These are phyloP conservation scores for Anorthoa munda DNA, from an alignment of 2,888 invertebrate genomes.

Conservation along the genomic window DNA sequence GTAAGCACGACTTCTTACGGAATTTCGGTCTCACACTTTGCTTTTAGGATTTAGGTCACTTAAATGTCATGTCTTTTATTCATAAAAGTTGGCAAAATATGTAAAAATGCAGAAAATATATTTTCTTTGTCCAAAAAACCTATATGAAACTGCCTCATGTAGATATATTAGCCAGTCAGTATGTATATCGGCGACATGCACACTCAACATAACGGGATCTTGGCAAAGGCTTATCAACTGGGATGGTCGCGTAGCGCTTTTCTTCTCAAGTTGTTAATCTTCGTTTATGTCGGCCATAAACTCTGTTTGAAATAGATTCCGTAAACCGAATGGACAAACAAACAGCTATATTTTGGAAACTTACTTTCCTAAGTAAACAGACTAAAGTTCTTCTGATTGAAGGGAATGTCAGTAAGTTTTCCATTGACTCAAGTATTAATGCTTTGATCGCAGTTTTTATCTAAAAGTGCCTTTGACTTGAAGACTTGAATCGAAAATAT, in stretches of 20 bases:
- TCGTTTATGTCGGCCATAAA: constrained; percentile 61
- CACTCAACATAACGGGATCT: constrained; percentile 57
- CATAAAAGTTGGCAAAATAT: background rate
- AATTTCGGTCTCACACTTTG: background rate
- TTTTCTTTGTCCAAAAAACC: background rate
- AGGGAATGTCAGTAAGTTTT: constrained; percentile 26
- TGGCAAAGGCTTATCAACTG: constrained; percentile 62
- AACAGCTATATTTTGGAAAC: constrained; percentile 43
- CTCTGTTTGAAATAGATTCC: constrained; percentile 55
- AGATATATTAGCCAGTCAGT: constrained; percentile 36
- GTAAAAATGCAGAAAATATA: constrained; percentile 5
- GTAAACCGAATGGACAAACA: constrained; percentile 57
- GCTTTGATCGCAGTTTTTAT: constrained; percentile 27
- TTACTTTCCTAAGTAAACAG: constrained; percentile 32
- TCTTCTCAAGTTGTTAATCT: constrained; percentile 63
- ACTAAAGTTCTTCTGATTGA: constrained; percentile 36
- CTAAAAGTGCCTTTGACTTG: constrained; percentile 4
- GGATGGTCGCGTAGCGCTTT: constrained; percentile 55
- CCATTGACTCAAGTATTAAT: constrained; percentile 11
- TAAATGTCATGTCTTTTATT: constrained; percentile 10
- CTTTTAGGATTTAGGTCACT: background rate
- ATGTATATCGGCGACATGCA: constrained; percentile 50
- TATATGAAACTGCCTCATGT: constrained; percentile 1
- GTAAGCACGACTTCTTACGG: background rate
- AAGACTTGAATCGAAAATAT: constrained; percentile 8